Conservation (phyloP, 2,113 vertebrate species). For the Ibidorhyncha struthersii region DNA sequence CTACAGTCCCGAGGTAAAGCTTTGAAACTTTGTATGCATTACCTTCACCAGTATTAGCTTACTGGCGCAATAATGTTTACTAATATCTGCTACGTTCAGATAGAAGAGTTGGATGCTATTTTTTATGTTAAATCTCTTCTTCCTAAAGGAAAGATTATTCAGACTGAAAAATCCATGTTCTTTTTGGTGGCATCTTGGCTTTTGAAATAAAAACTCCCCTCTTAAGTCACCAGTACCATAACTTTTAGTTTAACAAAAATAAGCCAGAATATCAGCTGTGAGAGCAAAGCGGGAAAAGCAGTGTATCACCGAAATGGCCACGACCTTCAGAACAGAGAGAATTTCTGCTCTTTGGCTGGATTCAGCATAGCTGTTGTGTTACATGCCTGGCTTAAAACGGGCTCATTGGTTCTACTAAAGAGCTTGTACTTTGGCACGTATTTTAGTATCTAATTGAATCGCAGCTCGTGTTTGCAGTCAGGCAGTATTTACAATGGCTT, state of each 20-base stretch:
- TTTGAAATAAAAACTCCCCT: not conserved
- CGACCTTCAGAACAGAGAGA: not conserved
- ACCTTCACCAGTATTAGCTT: not conserved
- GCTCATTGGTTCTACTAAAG: not conserved
- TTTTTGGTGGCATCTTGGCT: not conserved
- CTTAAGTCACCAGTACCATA: not conserved
- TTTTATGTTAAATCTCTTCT: slow-evolving; percentile 1
- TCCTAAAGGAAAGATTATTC: not conserved
- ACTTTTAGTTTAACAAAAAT: not conserved
- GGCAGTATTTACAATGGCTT: not conserved
- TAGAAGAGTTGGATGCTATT: not conserved
- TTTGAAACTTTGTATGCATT: not conserved
- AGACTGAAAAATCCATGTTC: not conserved
- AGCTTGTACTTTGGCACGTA: not conserved
- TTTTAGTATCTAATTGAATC: not conserved
- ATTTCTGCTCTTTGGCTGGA: not conserved
- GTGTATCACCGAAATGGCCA: not conserved
- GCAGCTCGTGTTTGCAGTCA: not conserved
- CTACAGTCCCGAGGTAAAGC: not conserved
- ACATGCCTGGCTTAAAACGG: not conserved
- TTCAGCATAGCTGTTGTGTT: not conserved
- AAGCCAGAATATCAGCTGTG: not conserved
- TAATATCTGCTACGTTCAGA: not conserved
- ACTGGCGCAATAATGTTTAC: not conserved
- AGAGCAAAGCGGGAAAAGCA: not conserved